Evolutionary conservation across 2,888 invertebrate genomes (phyloP), one percentile per base, ranked within the genome.

Genomic region (Bibio marci): DNA sequence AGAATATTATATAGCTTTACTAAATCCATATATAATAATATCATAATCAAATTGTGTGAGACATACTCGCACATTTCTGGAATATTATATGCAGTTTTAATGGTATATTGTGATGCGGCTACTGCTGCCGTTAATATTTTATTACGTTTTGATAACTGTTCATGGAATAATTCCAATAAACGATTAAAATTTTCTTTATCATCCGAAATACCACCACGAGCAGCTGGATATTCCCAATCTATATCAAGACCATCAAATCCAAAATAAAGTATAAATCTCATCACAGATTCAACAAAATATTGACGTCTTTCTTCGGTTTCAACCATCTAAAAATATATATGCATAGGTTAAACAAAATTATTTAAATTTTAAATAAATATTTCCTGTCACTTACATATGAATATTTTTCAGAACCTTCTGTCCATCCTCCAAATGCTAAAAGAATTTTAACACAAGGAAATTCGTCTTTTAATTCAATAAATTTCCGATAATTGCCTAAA

Each of bases 231-330:
- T 48, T 66, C 66, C 64, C 65, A 66, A 50, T 65, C 66, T 25
- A 68, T 46, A 49, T 68, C 67, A 17, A 68, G 47, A 8, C 67
- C 69, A 48, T 67, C 66, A 46, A 69, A 68, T 35, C 57, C 57
- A 47, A 63, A 60, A 38, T 54, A 49, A 13, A 55, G 45, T 6
- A 67, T 45, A 48, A 59, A 65, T 14, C 55, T 53, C 11, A 64
- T 44, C 2, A 58, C 63, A 34, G 60, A 60, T 3, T 63, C 52
- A 4, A 62, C 59, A 47, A 70, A 69, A 17, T 47, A 52, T 34
- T 52, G 47, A 34, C 67, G 51, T 4, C 48, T 50, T 28, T 49
- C 49, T 14, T 50, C 46, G 3, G 52, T 54, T 7, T 53, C 50
- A 0, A 62, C 64, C 63, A 67, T 62, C 55, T 62, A 47, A 12